Evolutionary conservation across 2,113 vertebrate species (phyloP), one percentile per base, ranked within the genome.

Genomic region (Vanacampus margaritifer): DNA sequence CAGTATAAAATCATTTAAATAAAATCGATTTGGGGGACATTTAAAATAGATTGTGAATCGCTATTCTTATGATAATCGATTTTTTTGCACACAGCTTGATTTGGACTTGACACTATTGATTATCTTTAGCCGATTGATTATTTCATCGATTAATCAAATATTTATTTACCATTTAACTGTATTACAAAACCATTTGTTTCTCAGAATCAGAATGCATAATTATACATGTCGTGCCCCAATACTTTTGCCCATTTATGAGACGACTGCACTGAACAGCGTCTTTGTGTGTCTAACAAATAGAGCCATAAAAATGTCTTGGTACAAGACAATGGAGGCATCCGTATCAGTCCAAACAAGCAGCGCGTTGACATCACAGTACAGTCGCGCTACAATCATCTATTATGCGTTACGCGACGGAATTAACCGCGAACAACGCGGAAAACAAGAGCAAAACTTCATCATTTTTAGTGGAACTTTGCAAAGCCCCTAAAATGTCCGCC

Each of bases 391-490:
- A 54, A 54, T 24, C 51, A 26, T 54, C 51, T 24, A 24, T 26
- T 12, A 24, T 5, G 23, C 11, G 23, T 54, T 11, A n/a, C 3
- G 54, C 26, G 17, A 28, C 16, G 54, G 14, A 57, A 75, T 16
- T 59, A 32, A 78, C 62, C 58, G 45, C 77, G 73, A 75, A 83
- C 65, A 75, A 65, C 73, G 68, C 19, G 26, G 67, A 58, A 75
- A 84, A 80, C 76, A 70, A 76, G 67, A 74, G 78, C 57, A 83
- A 32, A 83, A 75, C 72, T 80, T 79, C 78, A 86, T 89, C 81
- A 84, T 82, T 85, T 87, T 87, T 75, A 65, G 74, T 67, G 58
- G 58, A 75, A 80, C 67, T 75, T 72, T 69, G 39, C 68, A 85
- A 87, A 79, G 63, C 71, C 68, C 68, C 73, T 66, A 76, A 81